Conservation (phyloP, 2,797 vertebrate genomes). For the Apodemus agrarius region DNA sequence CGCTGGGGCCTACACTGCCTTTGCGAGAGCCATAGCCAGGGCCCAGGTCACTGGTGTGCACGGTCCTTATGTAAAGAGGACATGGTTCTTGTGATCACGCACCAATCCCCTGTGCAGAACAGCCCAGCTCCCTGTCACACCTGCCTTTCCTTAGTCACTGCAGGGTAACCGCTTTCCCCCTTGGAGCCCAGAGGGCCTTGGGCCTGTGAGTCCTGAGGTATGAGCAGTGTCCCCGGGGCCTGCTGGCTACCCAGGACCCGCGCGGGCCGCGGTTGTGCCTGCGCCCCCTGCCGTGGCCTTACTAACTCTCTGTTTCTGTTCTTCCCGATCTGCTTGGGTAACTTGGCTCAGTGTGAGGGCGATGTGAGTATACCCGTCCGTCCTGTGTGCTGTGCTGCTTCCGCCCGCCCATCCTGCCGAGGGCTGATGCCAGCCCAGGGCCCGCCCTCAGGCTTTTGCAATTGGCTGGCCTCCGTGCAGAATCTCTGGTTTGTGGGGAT, state of each 20-base stretch:
- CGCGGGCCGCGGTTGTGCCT: conserved; percentile 55
- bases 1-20: not conserved
- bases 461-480: conserved; percentile 67
- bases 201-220: not conserved
- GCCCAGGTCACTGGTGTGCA: not conserved
- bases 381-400: conserved; percentile 86
- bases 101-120: not conserved
- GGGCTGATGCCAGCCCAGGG: not conserved
- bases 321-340: conserved; percentile 88
- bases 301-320: conserved; percentile 90
- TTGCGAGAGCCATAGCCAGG: not conserved
- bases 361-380: conserved; percentile 95
- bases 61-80: not conserved
- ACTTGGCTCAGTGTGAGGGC: conserved; percentile 96
- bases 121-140: not conserved
- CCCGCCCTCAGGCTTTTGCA: conserved; percentile 73
- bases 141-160: not conserved
- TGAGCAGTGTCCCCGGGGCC: not conserved
- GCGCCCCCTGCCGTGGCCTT: conserved; percentile 74
- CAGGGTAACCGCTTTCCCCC: not conserved
- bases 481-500: conserved; percentile 34
- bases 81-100: not conserved
- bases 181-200: not conserved
- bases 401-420: conserved; percentile 74
- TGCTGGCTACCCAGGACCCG: not conserved